These are phyloP conservation scores for Manis crassicaudata DNA, from an alignment of 2,797 vertebrate species.

Conservation along the genomic window DNA sequence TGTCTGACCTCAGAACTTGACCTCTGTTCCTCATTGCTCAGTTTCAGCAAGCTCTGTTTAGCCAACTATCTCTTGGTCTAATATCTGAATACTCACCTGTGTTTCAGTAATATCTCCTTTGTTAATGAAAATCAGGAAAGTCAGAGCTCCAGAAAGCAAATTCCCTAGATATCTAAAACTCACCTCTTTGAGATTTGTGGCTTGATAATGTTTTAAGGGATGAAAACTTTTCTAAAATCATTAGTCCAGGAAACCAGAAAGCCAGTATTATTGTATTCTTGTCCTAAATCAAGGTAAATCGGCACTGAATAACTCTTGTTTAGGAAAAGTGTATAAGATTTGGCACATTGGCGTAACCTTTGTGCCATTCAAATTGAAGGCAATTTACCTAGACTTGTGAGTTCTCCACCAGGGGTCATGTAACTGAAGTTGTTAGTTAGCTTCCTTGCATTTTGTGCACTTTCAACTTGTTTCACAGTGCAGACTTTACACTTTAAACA, in stretches of 20 bases:
- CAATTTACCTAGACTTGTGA: background rate
- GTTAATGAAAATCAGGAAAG: background rate
- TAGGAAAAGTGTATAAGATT: background rate
- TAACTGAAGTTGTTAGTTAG: background rate
- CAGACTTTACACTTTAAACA: background rate
- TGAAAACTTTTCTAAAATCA: background rate
- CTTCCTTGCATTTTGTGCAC: background rate
- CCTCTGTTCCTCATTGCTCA: background rate
- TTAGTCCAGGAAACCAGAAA: background rate
- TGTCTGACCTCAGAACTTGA: background rate
- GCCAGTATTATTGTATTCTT: background rate
- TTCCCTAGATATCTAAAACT: background rate
- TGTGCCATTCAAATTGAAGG: slow-evolving; percentile 15
- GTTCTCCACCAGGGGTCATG: background rate
- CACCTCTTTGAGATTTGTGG: background rate
- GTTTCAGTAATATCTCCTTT: background rate
- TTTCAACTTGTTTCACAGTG: background rate
- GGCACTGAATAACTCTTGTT: background rate
- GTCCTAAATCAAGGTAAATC: slow-evolving; percentile 34
- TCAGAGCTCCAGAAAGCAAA: background rate
- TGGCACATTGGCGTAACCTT: background rate
- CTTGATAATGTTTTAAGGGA: background rate
- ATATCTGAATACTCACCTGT: background rate
- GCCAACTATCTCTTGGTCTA: background rate
- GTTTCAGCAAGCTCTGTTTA: background rate